Evolutionary conservation across 2,888 invertebrate species (phyloP).

Genomic region (Pachycephus smyrnensis): DNA sequence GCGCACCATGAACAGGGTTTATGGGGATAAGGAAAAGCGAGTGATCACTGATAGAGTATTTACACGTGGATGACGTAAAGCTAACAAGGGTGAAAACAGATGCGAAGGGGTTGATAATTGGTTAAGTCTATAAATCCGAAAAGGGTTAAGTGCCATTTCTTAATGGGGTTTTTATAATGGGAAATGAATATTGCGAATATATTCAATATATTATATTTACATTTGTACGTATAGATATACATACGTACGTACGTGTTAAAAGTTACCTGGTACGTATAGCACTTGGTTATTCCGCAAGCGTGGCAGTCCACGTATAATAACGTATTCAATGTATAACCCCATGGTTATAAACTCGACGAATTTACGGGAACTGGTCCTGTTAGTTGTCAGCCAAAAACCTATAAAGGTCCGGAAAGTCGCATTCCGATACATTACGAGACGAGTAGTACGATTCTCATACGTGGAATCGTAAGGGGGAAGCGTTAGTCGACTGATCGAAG

Average conservation of each 20-base stretch:
- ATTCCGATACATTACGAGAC: slow-evolving; percentile 19
- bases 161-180: background rate
- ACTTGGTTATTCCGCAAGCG: slow-evolving; percentile 9
- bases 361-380: slow-evolving; percentile 23
- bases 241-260: background rate
- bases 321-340: slow-evolving; percentile 21
- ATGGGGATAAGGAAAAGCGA: background rate
- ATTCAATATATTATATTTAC: background rate
- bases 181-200: background rate
- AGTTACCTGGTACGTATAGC: background rate
- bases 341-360: slow-evolving; percentile 18
- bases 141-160: background rate
- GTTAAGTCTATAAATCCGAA: background rate
- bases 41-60: background rate
- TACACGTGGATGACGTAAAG: too few relatives aligned
- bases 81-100: too few relatives aligned
- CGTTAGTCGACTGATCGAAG: background rate
- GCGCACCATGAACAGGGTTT: background rate
- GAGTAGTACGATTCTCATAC: background rate
- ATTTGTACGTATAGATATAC: background rate
- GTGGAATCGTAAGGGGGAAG: background rate
- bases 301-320: slow-evolving; percentile 18
- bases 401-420: slow-evolving; percentile 19
- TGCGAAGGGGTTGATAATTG: background rate
- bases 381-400: slow-evolving; percentile 24